phyloP scores from a whole-genome alignment of 2,797 vertebrate species.

The Parambassis ranga region DNA sequence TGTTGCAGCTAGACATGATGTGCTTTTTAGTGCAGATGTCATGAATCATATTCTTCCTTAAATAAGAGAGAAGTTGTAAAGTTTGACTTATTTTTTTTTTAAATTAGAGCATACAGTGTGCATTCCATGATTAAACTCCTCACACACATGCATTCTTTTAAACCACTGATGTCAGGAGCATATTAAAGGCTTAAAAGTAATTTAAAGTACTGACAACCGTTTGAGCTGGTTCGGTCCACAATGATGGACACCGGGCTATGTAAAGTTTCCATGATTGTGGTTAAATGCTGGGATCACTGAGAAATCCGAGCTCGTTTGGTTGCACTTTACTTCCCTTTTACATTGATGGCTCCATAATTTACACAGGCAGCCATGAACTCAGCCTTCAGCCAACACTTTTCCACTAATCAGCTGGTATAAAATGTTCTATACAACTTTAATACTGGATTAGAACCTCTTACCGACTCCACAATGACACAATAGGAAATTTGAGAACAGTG shows the following conservation, averaged over 20 bases:
- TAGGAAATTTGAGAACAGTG: constrained; percentile 1
- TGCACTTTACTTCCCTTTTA: constrained; percentile 25
- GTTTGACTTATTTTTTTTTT: too few relatives aligned
- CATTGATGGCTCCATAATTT: constrained; percentile 23
- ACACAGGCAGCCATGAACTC: background rate
- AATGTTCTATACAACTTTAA: constrained; percentile 34
- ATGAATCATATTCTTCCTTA: too few relatives aligned
- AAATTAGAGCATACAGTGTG: background rate
- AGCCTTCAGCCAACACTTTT: background rate
- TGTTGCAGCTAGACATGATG: too few relatives aligned
- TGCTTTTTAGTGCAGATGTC: background rate
- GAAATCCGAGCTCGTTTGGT: constrained; percentile 43
- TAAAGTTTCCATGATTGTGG: constrained; percentile 52
- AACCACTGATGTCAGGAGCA: background rate
- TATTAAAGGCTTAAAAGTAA: constrained; percentile 35
- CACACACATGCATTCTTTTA: background rate
- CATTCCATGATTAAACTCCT: background rate
- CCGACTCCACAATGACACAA: constrained; percentile 17
- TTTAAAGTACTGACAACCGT: constrained; percentile 43
- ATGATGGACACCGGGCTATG: constrained; percentile 10
- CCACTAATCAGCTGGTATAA: constrained; percentile 23
- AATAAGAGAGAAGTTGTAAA: too few relatives aligned
- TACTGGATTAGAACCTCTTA: constrained; percentile 57
- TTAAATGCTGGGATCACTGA: constrained; percentile 39
- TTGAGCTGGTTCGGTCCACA: constrained; percentile 18